Evolutionary conservation across 1,140 invertebrate species (phyloP).

Genomic region (Paraescarpia echinospica): DNA sequence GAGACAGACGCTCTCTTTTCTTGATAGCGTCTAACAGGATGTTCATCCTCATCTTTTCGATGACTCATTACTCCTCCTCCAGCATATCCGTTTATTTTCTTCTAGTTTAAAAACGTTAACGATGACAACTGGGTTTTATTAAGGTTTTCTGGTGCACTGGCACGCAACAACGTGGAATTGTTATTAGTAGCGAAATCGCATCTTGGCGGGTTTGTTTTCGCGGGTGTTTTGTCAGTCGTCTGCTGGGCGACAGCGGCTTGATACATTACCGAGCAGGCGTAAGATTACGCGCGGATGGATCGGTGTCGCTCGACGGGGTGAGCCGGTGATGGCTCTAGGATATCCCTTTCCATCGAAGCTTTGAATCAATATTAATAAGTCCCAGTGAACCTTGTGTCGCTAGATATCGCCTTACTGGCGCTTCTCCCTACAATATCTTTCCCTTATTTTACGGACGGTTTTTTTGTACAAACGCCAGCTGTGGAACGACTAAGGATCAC

Average conservation of each 20-base stretch:
- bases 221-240: neutral
- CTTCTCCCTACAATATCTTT: neutral
- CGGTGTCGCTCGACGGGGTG: neutral
- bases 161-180: neutral
- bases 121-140: neutral
- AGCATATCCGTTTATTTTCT: neutral
- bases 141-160: neutral
- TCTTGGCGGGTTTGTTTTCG: neutral
- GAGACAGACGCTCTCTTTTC: neutral
- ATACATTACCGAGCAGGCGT: neutral
- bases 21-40: neutral
- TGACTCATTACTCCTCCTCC: neutral
- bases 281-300: neutral
- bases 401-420: neutral
- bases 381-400: neutral
- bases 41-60: neutral
- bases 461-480: neutral
- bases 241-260: neutral
- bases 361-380: conserved; percentile 2
- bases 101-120: neutral
- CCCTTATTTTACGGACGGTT: neutral
- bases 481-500: neutral
- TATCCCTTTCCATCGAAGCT: neutral
- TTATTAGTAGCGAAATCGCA: neutral
- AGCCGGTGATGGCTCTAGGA: neutral